Evolutionary conservation across 2,888 invertebrate genomes (phyloP).

Genomic region (Tuta absoluta): DNA sequence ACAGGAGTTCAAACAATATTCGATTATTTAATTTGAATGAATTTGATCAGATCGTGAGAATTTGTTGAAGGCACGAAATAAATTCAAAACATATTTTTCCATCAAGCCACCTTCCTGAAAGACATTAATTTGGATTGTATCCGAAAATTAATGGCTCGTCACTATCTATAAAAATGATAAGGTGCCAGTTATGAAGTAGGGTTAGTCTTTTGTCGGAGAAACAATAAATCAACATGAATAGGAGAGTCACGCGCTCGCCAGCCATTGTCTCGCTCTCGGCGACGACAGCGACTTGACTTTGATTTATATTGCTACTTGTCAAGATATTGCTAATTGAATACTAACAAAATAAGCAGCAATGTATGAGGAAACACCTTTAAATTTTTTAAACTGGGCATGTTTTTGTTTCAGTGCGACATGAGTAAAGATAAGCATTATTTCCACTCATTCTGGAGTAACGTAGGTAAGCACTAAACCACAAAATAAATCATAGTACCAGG

Average conservation of each 20-base stretch:
- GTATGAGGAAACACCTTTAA: not conserved
- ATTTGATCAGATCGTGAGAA: too few species aligned
- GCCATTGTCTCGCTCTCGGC: not conserved
- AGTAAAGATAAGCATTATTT: too few species aligned
- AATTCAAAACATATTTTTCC: not conserved
- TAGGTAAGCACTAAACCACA: too few species aligned
- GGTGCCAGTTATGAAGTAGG: slow-evolving; percentile 18
- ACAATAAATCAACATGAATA: slow-evolving; percentile 22
- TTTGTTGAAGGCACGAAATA: not conserved
- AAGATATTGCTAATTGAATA: too few species aligned
- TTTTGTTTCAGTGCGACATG: not conserved
- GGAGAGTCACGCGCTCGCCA: slow-evolving; percentile 13
- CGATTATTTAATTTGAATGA: too few species aligned
- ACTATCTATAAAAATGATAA: slow-evolving; percentile 24
- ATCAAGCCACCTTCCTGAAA: not conserved
- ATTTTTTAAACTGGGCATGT: not conserved
- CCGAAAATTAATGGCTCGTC: slow-evolving; percentile 18
- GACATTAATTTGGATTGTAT: slow-evolving; percentile 23
- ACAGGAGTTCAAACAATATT: too few species aligned
- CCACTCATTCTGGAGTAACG: too few species aligned
- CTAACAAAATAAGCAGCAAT: not conserved
- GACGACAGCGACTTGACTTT: not conserved
- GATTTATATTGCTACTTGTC: not conserved
- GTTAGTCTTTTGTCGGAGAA: slow-evolving; percentile 15
- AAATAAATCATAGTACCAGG: too few species aligned